phyloP scores from a whole-genome alignment of 2,888 invertebrate species.

The Notodonta dromedarius region DNA sequence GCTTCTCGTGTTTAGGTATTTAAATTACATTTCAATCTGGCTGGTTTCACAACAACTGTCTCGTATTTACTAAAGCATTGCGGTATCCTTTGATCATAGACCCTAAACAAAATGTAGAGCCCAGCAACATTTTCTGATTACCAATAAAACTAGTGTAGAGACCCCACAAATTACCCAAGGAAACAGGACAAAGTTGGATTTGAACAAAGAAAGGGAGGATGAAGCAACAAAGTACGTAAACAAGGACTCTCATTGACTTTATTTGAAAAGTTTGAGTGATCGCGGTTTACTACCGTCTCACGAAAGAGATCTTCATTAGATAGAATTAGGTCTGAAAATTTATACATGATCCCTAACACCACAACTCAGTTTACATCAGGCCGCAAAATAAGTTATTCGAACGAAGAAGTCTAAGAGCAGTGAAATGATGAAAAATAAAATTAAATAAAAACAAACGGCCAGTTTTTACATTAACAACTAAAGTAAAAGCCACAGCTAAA shows the following conservation, averaged over 20 bases:
- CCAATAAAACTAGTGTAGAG: conserved; percentile 35
- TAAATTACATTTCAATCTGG: too few relatives aligned
- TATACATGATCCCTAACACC: conserved; percentile 29
- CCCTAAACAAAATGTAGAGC: conserved; percentile 14
- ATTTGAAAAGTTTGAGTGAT: conserved; percentile 75
- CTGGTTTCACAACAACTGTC: too few relatives aligned
- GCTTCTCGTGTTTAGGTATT: too few relatives aligned
- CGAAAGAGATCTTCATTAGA: conserved; percentile 44
- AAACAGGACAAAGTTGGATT: conserved; percentile 61
- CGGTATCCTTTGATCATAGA: not conserved
- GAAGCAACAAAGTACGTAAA: conserved; percentile 69
- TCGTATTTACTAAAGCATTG: too few relatives aligned
- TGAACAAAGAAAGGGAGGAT: conserved; percentile 62
- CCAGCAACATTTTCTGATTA: conserved; percentile 28
- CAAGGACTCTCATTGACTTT: conserved; percentile 72
- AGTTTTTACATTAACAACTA: too few relatives aligned
- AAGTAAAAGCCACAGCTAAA: too few relatives aligned
- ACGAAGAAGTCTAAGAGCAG: not conserved
- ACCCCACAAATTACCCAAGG: conserved; percentile 55
- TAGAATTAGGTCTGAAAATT: conserved; percentile 41
- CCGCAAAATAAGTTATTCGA: not conserved
- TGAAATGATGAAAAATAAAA: conserved; percentile 10
- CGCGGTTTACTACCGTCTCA: conserved; percentile 58
- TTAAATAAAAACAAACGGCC: conserved; percentile 7
- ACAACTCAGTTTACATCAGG: not conserved